Evolutionary conservation across 2,888 invertebrate genomes (phyloP), one percentile per base, ranked within the genome.

Genomic region (Chironomus tentans): DNA sequence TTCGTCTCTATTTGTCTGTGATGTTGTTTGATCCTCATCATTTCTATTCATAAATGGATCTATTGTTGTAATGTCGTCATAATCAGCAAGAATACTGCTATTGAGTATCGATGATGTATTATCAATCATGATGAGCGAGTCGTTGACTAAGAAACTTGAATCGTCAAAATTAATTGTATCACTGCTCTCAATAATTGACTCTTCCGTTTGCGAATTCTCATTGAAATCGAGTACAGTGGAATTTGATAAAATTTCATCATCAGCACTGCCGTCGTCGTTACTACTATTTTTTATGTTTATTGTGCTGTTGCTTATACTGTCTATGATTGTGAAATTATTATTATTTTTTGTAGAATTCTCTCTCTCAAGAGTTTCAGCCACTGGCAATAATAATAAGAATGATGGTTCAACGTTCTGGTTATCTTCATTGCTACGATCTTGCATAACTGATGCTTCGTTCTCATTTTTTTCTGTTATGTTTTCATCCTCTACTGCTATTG

Each of bases 111-210:
- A 38, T 38, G 38, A 38, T 38, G 38, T 5, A 65, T 65, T 24
- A 18, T 65, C 65, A 21, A 56, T 18, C 15, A 56, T 56, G n/a
- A 65, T 21, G 13, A 65, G 65, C n/a, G 65, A 65, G 4, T 65
- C 65, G 65, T 65, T 65, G 6, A 21, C 13, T 21, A 65, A 13
- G 12, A 65, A 21, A 65, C 24, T 65, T 13, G 13, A 7, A 65
- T 21, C 65, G 13, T 65, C 65, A 24, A 65, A 65, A 65, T 65
- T 65, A 65, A 65, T 65, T 65, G n/a, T 56, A 56, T 56, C 56
- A 56, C 56, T 56, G 56, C 21, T 65, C 65, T 65, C 65, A 22
- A 21, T 65, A 65, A 65, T 65, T 65, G 65, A 13, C 2, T 24
- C 65, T 24, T 65, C 65, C 65, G 65, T 65, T 65, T 65, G 65